phyloP scores from a whole-genome alignment of 1,140 invertebrate genomes.

The Dolichoris vasculosae region DNA sequence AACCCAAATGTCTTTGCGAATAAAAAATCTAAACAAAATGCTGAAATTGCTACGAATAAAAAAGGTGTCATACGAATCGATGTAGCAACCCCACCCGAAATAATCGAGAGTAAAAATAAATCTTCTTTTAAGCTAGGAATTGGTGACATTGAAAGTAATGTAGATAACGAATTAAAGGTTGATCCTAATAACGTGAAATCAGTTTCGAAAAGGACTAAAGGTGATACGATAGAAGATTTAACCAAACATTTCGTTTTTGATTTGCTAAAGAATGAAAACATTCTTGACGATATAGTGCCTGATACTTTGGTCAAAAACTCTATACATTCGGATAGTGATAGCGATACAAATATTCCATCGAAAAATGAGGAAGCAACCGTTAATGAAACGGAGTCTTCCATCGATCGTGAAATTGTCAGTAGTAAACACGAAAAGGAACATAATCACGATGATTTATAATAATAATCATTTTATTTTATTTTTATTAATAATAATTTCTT shows the following conservation, averaged over 20 bases:
- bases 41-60: constrained; percentile 29
- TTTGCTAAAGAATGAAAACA: background rate
- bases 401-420: constrained; percentile 14
- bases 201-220: constrained; percentile 22
- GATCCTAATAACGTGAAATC: constrained; percentile 22
- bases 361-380: background rate
- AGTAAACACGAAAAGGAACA: constrained; percentile 54
- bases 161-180: constrained; percentile 17
- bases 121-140: background rate
- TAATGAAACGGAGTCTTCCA: background rate
- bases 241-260: background rate
- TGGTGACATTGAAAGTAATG: constrained; percentile 24
- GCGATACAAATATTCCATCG: background rate
- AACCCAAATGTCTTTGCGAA: constrained; percentile 44
- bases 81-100: background rate
- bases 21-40: constrained; percentile 12
- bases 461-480: constrained; percentile 51
- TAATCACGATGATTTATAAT: constrained; percentile 63
- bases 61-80: constrained; percentile 42
- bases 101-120: constrained; percentile 24
- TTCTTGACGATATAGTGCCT: constrained; percentile 42
- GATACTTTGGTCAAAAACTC: constrained; percentile 27
- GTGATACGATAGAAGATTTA: constrained; percentile 30
- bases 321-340: constrained; percentile 13
- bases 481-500: constrained; percentile 45